Evolutionary conservation across 2,113 vertebrate species (phyloP), one percentile per base, ranked within the genome.

Genomic region (Nothoprocta pentlandii): DNA sequence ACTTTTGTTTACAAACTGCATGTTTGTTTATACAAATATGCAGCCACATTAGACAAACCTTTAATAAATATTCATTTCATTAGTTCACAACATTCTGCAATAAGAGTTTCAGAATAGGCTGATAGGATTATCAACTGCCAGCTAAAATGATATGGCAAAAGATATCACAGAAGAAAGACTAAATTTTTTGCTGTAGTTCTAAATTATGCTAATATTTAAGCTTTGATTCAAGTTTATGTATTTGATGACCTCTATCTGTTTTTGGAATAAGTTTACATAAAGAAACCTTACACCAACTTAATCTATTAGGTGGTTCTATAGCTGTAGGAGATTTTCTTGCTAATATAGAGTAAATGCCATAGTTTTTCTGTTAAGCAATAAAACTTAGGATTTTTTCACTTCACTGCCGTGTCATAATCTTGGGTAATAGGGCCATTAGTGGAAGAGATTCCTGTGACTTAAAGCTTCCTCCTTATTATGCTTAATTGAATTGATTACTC

Each of bases 301-400:
- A 92, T 71, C 67, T 69, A 23, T 41, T 85, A 66, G 44, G 73
- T 17, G 28, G 67, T 82, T 80, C 87, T 75, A 41, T 3, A 51
- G 76, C 47, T 92, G 80, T 85, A 32, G 15, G 59, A 74, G 44
- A 34, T 92, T 86, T 87, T 67, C 74, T 85, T 89, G 39, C 19
- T 89, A 87, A 94, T 71, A 84, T 20, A 74, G n/a, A 95, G 16
- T 87, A 96, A 95, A 94, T 83, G 73, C 22, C 83, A 92, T 36
- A 80, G 42, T 23, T 47, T 85, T 13, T 83, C 76, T 90, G 44
- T 61, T 62, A 67, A 36, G 77, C 69, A 92, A 70, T 90, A 85
- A 36, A 91, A 82, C 49, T 63, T 16, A 12, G 41, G 41, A 3
- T 56, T 83, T 94, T 82, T 92, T 90, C 62, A 95, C 78, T 71